phyloP scores from a whole-genome alignment of 1,140 invertebrate species.

The Polypedilum pembai region DNA sequence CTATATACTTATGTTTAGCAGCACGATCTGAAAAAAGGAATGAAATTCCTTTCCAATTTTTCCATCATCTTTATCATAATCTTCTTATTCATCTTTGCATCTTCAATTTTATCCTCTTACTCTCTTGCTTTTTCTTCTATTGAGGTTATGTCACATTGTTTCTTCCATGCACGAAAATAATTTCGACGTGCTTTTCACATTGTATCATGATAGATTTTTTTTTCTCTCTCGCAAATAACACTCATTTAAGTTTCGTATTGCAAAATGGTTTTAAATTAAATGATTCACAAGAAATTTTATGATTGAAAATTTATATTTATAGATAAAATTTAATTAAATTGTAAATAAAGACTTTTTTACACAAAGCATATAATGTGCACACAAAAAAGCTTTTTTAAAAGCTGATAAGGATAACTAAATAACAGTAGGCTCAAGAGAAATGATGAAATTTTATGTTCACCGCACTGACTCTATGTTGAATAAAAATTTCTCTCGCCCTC shows the following conservation, averaged over 20 bases:
- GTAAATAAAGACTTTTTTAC: background rate
- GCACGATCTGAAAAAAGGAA: too few relatives aligned
- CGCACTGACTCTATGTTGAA: conserved; percentile 15
- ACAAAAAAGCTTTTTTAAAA: background rate
- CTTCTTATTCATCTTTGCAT: background rate
- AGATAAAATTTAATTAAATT: background rate
- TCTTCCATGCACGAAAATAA: background rate
- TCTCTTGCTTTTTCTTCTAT: conserved; percentile 16
- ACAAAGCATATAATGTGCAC: background rate
- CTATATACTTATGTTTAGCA: background rate
- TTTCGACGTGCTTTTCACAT: conserved; percentile 15
- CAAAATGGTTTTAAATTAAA: background rate
- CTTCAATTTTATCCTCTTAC: background rate
- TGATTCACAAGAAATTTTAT: background rate
- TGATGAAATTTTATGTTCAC: background rate
- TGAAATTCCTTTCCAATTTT: conserved; percentile 8
- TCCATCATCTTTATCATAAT: background rate
- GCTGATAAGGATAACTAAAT: background rate
- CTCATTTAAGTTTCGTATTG: background rate
- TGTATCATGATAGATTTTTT: background rate
- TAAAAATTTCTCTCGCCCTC: conserved; percentile 16
- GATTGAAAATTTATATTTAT: background rate
- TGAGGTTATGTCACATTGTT: conserved; percentile 28
- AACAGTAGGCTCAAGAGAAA: background rate
- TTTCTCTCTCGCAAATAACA: too few relatives aligned